Evolutionary conservation across 2,888 invertebrate genomes (phyloP).

Genomic region (Conchocele bisecta): DNA sequence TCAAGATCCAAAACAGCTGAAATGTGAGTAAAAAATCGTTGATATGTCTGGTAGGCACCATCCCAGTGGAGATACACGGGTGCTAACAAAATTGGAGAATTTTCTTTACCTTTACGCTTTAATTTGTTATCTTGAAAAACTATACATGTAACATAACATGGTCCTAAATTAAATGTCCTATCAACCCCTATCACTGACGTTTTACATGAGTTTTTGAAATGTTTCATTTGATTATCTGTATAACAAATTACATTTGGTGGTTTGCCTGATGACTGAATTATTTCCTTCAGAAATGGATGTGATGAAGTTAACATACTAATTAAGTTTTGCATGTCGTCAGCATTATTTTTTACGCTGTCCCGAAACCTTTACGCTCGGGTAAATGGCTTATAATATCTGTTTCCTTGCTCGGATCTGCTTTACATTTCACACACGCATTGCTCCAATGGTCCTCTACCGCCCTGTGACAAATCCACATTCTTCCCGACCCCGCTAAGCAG

Average conservation of each 20-base stretch:
- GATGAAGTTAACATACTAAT: too few species aligned
- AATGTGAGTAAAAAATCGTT: conserved; percentile 36
- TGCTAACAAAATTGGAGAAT: conserved; percentile 19
- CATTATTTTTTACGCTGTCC: too few species aligned
- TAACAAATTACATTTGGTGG: conserved; percentile 24
- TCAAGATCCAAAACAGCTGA: conserved; percentile 1
- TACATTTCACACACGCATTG: too few species aligned
- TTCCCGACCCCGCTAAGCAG: too few species aligned
- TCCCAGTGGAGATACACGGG: conserved; percentile 42
- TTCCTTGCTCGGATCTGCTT: too few species aligned
- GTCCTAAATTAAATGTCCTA: conserved; percentile 25
- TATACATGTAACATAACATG: conserved; percentile 15
- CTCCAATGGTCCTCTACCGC: too few species aligned
- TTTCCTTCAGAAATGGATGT: too few species aligned
- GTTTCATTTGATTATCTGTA: conserved; percentile 18
- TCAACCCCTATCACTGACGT: conserved; percentile 10
- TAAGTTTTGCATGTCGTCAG: too few species aligned
- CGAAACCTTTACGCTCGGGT: too few species aligned
- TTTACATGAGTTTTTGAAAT: conserved; percentile 1
- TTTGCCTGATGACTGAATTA: conserved; percentile 2
- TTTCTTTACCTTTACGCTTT: conserved; percentile 13
- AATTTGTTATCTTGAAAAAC: conserved; percentile 30
- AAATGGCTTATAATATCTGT: too few species aligned
- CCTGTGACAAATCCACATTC: too few species aligned
- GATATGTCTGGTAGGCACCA: conserved; percentile 26